These are phyloP conservation scores for Ptilodon capucinus DNA, from an alignment of 2,888 invertebrate species.

Conservation along the genomic window DNA sequence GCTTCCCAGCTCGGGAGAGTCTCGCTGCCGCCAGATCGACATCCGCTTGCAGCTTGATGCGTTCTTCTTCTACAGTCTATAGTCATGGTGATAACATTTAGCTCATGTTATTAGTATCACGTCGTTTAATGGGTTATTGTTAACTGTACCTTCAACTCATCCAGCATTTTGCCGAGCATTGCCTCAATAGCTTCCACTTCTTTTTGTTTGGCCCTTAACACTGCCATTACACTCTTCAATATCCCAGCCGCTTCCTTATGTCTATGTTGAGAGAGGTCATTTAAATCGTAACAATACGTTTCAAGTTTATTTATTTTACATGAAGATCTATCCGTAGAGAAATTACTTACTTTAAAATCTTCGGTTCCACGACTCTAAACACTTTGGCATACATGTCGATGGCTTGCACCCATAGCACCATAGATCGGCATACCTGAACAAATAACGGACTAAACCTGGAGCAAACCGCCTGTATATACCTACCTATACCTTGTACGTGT, in stretches of 20 bases:
- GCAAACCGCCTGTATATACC: too few relatives aligned
- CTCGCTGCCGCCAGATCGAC: slow-evolving; percentile 91
- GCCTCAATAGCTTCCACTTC: slow-evolving; percentile 92
- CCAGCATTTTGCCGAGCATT: slow-evolving; percentile 87
- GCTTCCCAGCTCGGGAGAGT: slow-evolving; percentile 90
- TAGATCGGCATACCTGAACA: slow-evolving; percentile 91
- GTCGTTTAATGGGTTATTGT: neutral
- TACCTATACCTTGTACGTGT: too few relatives aligned
- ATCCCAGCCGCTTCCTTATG: slow-evolving; percentile 90
- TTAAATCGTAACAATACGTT: neutral
- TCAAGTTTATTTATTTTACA: neutral
- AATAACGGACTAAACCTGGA: neutral
- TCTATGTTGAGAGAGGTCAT: slow-evolving; percentile 73
- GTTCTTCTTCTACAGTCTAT: slow-evolving; percentile 85
- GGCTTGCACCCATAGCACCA: slow-evolving; percentile 96
- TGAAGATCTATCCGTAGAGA: neutral
- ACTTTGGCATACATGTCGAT: slow-evolving; percentile 95
- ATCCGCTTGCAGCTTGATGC: slow-evolving; percentile 88
- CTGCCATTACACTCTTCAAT: slow-evolving; percentile 88
- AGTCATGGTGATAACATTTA: neutral
- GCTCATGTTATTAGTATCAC: neutral
- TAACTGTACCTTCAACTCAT: slow-evolving; percentile 85
- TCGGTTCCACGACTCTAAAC: slow-evolving; percentile 93
- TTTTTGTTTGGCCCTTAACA: slow-evolving; percentile 90
- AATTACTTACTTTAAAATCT: slow-evolving; percentile 87